phyloP scores from a whole-genome alignment of 2,888 invertebrate species.

The Drosophila testacea region DNA sequence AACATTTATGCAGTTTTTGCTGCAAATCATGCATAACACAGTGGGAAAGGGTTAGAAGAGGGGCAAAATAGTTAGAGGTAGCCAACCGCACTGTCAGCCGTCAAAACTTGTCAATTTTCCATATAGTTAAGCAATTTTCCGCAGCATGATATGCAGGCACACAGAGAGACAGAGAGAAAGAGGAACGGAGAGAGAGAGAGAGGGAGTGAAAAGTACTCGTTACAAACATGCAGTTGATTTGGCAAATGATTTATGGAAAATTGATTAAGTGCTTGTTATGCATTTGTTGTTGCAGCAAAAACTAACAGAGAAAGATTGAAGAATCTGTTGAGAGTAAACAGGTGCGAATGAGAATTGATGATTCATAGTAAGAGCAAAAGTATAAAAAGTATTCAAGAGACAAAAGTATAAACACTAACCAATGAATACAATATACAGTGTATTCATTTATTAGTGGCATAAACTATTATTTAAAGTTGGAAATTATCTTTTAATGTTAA shows the following conservation, averaged over 20 bases:
- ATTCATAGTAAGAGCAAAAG: background rate
- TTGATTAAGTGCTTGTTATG: slow-evolving; percentile 61
- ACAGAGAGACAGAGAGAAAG: background rate
- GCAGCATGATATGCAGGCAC: slow-evolving; percentile 50
- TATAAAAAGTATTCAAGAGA: background rate
- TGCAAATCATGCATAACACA: slow-evolving; percentile 54
- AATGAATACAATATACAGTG: too few species aligned
- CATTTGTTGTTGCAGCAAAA: background rate
- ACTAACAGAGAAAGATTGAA: background rate
- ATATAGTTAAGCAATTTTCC: slow-evolving; percentile 75
- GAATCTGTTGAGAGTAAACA: background rate
- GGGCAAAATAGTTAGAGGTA: slow-evolving; percentile 12
- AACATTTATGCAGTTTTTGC: slow-evolving; percentile 52
- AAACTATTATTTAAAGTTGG: too few species aligned
- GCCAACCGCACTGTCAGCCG: slow-evolving; percentile 69
- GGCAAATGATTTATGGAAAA: slow-evolving; percentile 69
- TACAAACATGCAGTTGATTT: slow-evolving; percentile 55
- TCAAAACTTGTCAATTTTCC: slow-evolving; percentile 80
- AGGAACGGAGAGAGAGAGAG: background rate
- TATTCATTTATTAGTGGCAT: background rate
- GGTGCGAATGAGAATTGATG: slow-evolving; percentile 11
- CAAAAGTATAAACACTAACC: background rate
- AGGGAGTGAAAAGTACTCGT: slow-evolving; percentile 13
- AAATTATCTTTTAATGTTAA: background rate
- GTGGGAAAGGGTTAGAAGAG: background rate